Base-by-base conservation (phyloP, 2,797 vertebrate species). In the Netta rufina region DNA sequence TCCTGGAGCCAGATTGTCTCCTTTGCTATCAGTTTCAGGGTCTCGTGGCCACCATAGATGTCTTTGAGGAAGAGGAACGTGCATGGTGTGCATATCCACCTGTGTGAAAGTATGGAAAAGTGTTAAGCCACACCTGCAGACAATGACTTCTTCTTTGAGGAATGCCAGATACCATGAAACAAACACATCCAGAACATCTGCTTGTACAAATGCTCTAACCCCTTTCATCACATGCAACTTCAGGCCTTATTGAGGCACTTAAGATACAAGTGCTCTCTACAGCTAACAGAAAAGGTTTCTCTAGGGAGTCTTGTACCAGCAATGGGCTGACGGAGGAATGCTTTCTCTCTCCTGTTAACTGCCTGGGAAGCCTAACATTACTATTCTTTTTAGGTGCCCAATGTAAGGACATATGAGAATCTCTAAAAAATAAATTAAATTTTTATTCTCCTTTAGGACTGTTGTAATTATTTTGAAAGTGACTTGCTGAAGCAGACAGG, bases 71-170 rank as follows among this genome's bases (percentile, higher is more conserved):
- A 47, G 33, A 66, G 69, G 24, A 73, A 12, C 15, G 25, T 88
- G 12, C 12, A 22, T 7, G 7, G 14, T 60, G 11, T 74, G 32
- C 27, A 28, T 20, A 20, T 5, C 7, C 25, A 71, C 12, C 7
- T 36, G 25, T 0, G 2, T 33, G 36, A 65, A 84, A 47, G 0
- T n/a, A 16, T 33, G 32, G n/a, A 10, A 9, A 61, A 11, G 6
- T 80, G 30, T 32, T 24, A 88, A 74, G 70, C 24, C 17, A 36
- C 30, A 61, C 9, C 57, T 73, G 4, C 1, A 6, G 25, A 56
- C 24, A 57, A 38, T 1, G 1, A 9, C 9, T 81, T 72, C 84
- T 30, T 71, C 30, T 81, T 36, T 43, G 38, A 78, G 30, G 33
- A 7, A n/a, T 86, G 49, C 3, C 25, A 57, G 28, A 3, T 69